Evolutionary conservation across 2,888 invertebrate species (phyloP), one percentile per base, ranked within the genome.

Genomic region (Ophioninae sp.): DNA sequence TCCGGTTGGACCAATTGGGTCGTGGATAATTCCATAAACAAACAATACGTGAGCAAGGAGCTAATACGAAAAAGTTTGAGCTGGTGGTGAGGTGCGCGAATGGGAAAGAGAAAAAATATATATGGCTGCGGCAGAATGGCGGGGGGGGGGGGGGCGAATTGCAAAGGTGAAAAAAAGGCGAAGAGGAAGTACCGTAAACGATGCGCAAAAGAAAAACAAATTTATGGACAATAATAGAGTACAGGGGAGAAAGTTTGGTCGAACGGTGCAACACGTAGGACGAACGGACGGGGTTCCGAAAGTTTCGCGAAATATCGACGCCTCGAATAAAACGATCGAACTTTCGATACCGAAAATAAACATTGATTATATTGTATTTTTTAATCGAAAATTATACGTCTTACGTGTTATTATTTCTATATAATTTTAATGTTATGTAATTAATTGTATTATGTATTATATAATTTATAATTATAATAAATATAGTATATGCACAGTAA

Each of bases 21-120:
- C 88, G 87, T 87, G 85, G 85, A 87, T 90, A 89, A 90, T 90
- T 90, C 88, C 85, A 88, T 89, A 89, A 89, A 87, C 88, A 89
- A 90, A 89, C 88, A 89, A 88, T 87, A 87, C 86, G 85, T 85
- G 83, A 81, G 62, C 79, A 73, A 75, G 67, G 56, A 83, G 85
- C 79, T 76, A 85, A 85, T 82, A 73, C 68, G 84, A 73, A 85
- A 85, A 82, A 73, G 70, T 64, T 73, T 74, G 65, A 67, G 65
- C 59, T 57, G 41, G 39, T 21, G 69, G 13, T 64, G 74, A 56
- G 39, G 30, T 56, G 23, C 37, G 23, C 37, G 65, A 81, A n/a
- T 7, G 56, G 56, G 62, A 61, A 59, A 30, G 64, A 20, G 50
- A 64, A 23, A 30, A 30, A 30, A 30, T 3, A 30, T 30, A 30